Conservation (phyloP, 1,140 invertebrate species). For the Drosophila pruinosa region DNA sequence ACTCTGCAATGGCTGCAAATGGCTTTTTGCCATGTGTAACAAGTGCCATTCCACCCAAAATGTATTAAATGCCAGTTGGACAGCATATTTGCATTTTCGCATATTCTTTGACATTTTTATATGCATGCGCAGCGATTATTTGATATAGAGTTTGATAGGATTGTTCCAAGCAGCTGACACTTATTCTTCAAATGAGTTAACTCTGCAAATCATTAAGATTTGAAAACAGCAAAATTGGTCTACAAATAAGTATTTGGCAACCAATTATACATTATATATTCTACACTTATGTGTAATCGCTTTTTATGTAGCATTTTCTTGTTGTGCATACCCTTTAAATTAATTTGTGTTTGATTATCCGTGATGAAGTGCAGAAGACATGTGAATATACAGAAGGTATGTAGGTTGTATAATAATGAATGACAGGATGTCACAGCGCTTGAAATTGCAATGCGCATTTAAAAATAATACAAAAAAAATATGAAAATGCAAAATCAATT, state of each 20-base stretch:
- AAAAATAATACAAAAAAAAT: background rate
- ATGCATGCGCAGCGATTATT: background rate
- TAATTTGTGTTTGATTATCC: background rate
- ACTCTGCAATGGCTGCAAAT: background rate
- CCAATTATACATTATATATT: too few relatives aligned
- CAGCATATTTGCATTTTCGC: conserved; percentile 42
- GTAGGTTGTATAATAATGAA: conserved; percentile 41
- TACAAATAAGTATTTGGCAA: too few relatives aligned
- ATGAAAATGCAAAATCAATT: too few relatives aligned
- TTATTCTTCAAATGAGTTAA: too few relatives aligned
- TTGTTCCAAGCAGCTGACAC: background rate
- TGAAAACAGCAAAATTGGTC: too few relatives aligned
- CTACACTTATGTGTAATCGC: too few relatives aligned
- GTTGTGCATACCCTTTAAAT: background rate
- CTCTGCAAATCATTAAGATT: too few relatives aligned
- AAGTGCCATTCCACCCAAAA: conserved; percentile 45
- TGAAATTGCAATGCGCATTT: conserved; percentile 43
- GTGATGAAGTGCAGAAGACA: conserved; percentile 65
- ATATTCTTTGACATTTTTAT: background rate
- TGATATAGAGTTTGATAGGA: background rate
- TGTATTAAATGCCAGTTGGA: conserved; percentile 54
- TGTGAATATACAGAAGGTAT: background rate
- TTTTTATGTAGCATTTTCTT: background rate
- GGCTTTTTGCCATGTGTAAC: conserved; percentile 19
- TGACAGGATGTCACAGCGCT: conserved; percentile 35